These are phyloP conservation scores for Lophochroa leadbeateri DNA, from an alignment of 2,113 vertebrate genomes.

Conservation along the genomic window DNA sequence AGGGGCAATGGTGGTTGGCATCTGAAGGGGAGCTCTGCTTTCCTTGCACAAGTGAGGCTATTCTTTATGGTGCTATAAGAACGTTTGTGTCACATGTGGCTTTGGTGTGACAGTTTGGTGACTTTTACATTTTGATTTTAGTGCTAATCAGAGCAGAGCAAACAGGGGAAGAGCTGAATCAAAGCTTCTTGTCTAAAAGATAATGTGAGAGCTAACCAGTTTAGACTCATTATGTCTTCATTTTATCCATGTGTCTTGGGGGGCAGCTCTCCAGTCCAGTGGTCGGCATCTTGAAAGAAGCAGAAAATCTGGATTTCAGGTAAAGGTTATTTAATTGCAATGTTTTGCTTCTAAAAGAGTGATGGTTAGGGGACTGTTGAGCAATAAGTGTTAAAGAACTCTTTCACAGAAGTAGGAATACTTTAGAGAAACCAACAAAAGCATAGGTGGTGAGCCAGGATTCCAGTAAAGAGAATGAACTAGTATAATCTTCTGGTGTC, in stretches of 20 bases:
- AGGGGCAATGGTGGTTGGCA: neutral
- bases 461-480: neutral
- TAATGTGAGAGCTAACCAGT: neutral
- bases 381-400: neutral
- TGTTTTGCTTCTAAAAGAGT: neutral
- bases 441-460: neutral
- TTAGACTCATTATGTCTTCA: neutral
- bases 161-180: neutral
- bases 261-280: neutral
- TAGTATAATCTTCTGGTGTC: neutral
- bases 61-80: neutral
- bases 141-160: neutral
- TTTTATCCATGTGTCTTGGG: neutral
- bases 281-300: neutral
- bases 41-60: neutral
- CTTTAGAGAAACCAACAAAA: neutral
- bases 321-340: neutral
- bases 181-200: neutral
- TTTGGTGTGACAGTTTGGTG: neutral
- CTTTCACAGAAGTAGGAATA: neutral
- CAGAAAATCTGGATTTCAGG: neutral
- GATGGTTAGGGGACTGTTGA: neutral
- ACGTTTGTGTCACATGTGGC: accelerated
- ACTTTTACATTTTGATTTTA: neutral
- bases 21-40: neutral